Base-by-base conservation (phyloP, 1,140 invertebrate genomes). In the Trachymyrmex septentrionalis region DNA sequence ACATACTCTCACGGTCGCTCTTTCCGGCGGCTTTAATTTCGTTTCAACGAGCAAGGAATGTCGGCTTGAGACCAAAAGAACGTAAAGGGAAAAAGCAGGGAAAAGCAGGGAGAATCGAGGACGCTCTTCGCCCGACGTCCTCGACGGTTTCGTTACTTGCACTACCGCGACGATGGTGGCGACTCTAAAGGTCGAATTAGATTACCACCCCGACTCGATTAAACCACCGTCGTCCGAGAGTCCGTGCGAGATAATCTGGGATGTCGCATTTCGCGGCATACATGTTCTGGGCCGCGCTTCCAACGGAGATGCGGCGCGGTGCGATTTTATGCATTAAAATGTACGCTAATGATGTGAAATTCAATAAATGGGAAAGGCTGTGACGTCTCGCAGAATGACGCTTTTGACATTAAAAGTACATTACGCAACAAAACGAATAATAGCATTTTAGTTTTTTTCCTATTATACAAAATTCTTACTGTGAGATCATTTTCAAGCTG, bases 151-250 rank as follows among this genome's bases (percentile, higher is more conserved):
- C 87, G 91, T 88, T 92, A 30, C 86, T 90, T 64, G 69, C 87
- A 63, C 59, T 78, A 63, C 61, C 86, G 69, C 72, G 91, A 64
- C 88, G 84, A 27, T 27, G 80, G 67, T 88, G 89, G 88, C 61
- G 72, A 77, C 91, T 91, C 90, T 93, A 91, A 92, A 92, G 91
- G 88, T 89, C 90, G 90, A 95, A 94, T 94, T 91, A 90, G 92
- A 94, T 94, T 93, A 94, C 90, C 86, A 76, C 80, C 66, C 38
- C 88, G 88, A 94, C 92, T 94, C 92, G 93, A 95, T 95, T 94
- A 94, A 93, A 93, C 89, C 76, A 85, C 88, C 89, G 88, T 88
- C 87, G 80, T 90, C 87, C 80, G 86, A 86, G 81, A 72, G 63
- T 50, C 69, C 75, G 75, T n/a, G 71, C 59, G 67, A 82, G 82